These are phyloP conservation scores for Colius striatus DNA, from an alignment of 2,113 vertebrate genomes.

Conservation along the genomic window DNA sequence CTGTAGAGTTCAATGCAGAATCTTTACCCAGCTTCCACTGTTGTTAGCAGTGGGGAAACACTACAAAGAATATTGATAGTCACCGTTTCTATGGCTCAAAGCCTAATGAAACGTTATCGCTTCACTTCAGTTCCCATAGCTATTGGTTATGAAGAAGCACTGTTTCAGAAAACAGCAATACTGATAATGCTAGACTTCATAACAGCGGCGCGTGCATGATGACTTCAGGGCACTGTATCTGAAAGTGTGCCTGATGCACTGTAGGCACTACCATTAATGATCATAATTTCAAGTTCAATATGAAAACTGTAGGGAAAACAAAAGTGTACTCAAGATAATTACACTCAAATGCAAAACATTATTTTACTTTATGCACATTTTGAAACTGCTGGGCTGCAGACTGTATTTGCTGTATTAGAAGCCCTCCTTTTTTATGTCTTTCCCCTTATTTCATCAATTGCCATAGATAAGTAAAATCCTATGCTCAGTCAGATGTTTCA, in stretches of 20 bases:
- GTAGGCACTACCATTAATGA: background rate
- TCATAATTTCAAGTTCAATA: background rate
- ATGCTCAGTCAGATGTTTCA: background rate
- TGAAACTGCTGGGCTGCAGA: background rate
- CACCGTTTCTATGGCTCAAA: background rate
- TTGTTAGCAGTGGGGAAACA: background rate
- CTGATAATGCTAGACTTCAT: background rate
- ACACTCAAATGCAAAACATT: background rate
- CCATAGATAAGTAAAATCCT: background rate
- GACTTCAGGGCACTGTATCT: background rate
- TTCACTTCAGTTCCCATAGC: background rate
- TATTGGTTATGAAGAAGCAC: background rate
- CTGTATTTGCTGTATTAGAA: background rate
- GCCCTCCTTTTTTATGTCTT: background rate
- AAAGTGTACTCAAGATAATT: background rate
- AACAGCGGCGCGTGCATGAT: rapidly evolving
- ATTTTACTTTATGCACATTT: background rate
- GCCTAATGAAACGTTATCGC: background rate
- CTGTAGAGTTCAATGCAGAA: background rate
- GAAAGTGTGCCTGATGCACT: background rate
- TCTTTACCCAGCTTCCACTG: background rate
- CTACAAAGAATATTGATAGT: background rate
- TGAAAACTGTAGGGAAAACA: background rate
- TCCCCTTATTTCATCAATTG: background rate
- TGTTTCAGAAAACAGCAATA: background rate